Conservation (phyloP, 2,113 vertebrate species). For the Platycercus adscitus region DNA sequence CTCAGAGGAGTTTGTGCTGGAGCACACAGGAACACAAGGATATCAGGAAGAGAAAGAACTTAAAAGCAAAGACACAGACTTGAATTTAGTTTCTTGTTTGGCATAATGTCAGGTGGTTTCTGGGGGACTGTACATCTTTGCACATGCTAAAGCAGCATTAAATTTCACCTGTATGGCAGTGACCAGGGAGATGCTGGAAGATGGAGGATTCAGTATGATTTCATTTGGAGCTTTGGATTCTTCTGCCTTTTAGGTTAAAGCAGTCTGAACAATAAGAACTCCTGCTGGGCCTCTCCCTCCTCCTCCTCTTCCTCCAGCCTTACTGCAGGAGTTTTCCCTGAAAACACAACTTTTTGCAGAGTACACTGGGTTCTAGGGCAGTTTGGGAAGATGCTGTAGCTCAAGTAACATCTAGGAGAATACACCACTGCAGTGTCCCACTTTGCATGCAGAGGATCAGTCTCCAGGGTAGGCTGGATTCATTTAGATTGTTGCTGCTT, state of each 20-base stretch:
- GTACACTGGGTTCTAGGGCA: fast-evolving
- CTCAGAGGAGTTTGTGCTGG: not conserved
- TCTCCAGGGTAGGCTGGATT: not conserved
- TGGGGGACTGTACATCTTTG: not conserved
- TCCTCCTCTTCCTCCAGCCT: not conserved
- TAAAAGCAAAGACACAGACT: not conserved
- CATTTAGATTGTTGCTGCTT: not conserved
- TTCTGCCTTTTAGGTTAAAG: not conserved
- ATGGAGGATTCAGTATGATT: not conserved
- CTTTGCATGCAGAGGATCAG: not conserved
- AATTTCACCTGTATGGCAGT: not conserved
- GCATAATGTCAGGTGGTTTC: not conserved
- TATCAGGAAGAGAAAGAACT: not conserved
- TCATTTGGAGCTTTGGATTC: not conserved
- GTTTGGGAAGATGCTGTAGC: not conserved
- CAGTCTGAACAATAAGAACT: not conserved
- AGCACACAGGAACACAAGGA: not conserved
- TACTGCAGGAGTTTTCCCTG: not conserved
- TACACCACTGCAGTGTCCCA: fast-evolving
- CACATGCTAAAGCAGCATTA: not conserved
- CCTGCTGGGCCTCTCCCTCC: not conserved
- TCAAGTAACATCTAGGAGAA: fast-evolving
- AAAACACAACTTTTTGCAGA: not conserved
- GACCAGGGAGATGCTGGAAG: not conserved
- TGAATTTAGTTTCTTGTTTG: not conserved